These are phyloP conservation scores for Macquaria ambigua DNA, from an alignment of 2,113 vertebrate species.

Conservation along the genomic window DNA sequence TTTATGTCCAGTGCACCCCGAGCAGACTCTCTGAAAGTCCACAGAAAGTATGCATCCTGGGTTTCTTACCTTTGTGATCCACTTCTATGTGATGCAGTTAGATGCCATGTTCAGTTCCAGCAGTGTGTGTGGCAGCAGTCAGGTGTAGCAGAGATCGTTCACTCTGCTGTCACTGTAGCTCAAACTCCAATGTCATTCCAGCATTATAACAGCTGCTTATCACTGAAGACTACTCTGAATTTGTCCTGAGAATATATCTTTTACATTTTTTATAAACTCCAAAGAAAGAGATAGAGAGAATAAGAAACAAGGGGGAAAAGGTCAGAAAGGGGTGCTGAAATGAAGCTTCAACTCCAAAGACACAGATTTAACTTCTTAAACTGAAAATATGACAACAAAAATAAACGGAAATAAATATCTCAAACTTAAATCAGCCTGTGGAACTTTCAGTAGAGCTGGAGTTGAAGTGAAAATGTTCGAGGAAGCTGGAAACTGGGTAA, in stretches of 20 bases:
- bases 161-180: not conserved
- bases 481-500: not conserved
- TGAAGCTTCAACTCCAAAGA: not conserved
- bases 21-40: too few species aligned
- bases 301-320: too few species aligned
- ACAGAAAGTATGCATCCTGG: not conserved
- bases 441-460: not conserved
- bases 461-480: not conserved
- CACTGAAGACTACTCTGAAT: not conserved
- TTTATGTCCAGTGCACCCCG: too few species aligned
- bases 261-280: not conserved
- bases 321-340: not conserved
- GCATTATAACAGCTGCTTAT: not conserved
- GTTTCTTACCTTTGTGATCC: conserved; percentile 56
- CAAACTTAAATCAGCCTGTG: not conserved
- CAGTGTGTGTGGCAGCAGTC: conserved; percentile 28
- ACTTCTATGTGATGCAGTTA: conserved; percentile 33
- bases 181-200: not conserved
- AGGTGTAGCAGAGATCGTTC: not conserved
- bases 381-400: not conserved
- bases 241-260: not conserved
- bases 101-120: conserved; percentile 31
- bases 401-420: not conserved
- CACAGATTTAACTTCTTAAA: not conserved
- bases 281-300: not conserved